Percentiles rank a stretch among this genome's conserved stretches.
These are phyloP conservation scores for Synaphobranchus kaupii DNA, from an alignment of 2,797 vertebrate species.

Conservation along the genomic window DNA sequence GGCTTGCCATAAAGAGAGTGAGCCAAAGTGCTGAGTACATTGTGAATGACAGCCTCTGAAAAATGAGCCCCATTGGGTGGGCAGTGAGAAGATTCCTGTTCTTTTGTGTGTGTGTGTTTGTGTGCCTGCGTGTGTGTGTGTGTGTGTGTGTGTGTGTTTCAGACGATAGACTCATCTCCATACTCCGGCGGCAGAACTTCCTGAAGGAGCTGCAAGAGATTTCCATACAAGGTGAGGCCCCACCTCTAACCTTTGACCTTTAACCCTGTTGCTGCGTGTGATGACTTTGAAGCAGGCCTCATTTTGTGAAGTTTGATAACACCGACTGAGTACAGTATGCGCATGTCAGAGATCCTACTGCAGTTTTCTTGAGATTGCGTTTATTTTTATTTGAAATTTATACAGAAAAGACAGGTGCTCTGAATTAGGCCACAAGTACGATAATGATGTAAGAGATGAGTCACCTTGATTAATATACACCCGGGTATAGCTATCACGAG, in stretches of 20 bases:
- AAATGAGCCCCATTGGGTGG: background rate
- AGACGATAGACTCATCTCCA: constrained; percentile 80
- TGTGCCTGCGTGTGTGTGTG: background rate
- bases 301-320: background rate
- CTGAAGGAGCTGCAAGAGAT: constrained; percentile 79
- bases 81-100: background rate
- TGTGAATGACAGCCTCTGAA: background rate
- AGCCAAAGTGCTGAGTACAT: constrained; percentile 12
- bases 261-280: too few species aligned
- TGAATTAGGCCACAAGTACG: too few species aligned
- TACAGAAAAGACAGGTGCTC: too few species aligned
- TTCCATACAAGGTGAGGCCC: constrained; percentile 72
- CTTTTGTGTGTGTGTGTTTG: background rate
- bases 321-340: background rate
- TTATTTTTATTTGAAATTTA: too few species aligned
- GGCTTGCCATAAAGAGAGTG: background rate
- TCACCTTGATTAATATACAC: too few species aligned
- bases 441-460: too few species aligned
- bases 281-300: background rate
- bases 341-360: background rate
- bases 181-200: constrained; percentile 78
- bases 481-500: too few species aligned
- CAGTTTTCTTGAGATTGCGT: background rate
- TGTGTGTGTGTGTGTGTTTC: constrained; percentile 38
- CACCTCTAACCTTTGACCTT: background rate